Evolutionary conservation across 2,888 invertebrate genomes (phyloP).

Genomic region (Folsomia candida): DNA sequence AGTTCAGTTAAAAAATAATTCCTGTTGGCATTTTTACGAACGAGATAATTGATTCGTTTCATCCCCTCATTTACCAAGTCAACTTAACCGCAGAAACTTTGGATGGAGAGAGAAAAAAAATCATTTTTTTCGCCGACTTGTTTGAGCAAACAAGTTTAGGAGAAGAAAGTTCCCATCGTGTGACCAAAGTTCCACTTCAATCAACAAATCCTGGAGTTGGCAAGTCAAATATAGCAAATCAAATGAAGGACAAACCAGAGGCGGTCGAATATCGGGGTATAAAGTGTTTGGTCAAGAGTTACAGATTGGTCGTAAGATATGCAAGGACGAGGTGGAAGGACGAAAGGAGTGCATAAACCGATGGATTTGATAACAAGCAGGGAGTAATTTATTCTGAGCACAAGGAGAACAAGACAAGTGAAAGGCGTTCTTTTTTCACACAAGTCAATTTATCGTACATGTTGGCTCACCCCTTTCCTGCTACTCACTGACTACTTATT

Average conservation of each 20-base stretch:
- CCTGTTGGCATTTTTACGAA: too few relatives aligned
- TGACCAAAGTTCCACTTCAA: neutral
- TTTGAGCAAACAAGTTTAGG: too few relatives aligned
- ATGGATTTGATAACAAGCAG: neutral
- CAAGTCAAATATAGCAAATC: neutral
- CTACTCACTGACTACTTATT: too few relatives aligned
- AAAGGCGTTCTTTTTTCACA: slow-evolving; percentile 18
- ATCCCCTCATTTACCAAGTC: too few relatives aligned
- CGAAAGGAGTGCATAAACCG: neutral
- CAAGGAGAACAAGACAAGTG: slow-evolving; percentile 23
- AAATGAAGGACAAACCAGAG: neutral
- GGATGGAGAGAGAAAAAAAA: too few relatives aligned
- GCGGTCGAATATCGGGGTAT: neutral
- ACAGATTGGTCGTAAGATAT: neutral
- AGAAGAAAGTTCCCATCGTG: neutral
- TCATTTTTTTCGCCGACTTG: too few relatives aligned
- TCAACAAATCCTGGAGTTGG: neutral
- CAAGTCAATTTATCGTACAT: neutral
- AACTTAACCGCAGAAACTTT: too few relatives aligned
- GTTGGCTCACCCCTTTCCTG: too few relatives aligned
- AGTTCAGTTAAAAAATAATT: too few relatives aligned
- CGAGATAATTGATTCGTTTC: too few relatives aligned
- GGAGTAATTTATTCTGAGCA: neutral
- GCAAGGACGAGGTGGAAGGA: neutral
- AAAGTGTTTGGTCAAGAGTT: neutral